phyloP scores from a whole-genome alignment of 2,113 vertebrate species.

The Nipponia nippon region DNA sequence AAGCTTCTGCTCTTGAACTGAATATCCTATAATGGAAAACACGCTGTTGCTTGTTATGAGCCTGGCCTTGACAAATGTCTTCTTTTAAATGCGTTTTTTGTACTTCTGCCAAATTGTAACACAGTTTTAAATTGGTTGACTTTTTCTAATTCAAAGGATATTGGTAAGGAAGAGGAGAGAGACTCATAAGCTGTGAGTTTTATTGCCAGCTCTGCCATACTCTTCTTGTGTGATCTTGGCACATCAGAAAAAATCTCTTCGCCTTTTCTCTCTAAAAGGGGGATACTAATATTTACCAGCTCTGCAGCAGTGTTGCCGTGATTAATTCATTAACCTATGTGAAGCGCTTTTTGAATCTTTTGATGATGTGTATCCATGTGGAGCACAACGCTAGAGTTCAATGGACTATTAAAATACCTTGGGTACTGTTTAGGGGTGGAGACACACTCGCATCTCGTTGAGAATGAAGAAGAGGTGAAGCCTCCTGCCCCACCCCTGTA shows the following conservation, averaged over 20 bases:
- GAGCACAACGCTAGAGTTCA: background rate
- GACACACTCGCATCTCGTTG: fast-evolving
- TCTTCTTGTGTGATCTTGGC: background rate
- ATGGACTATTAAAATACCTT: background rate
- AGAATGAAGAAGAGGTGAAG: background rate
- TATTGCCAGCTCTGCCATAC: constrained; percentile 20
- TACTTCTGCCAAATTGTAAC: background rate
- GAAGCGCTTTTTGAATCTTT: background rate
- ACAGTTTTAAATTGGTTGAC: background rate
- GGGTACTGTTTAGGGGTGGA: background rate
- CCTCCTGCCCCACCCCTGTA: background rate
- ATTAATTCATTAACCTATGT: constrained; percentile 43
- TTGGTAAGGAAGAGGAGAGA: constrained; percentile 58
- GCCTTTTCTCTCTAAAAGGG: background rate
- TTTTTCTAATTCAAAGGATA: constrained; percentile 50
- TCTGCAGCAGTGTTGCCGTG: constrained; percentile 3
- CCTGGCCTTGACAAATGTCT: background rate
- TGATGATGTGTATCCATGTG: background rate
- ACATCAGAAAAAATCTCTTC: background rate
- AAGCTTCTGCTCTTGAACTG: background rate
- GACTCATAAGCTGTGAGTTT: constrained; percentile 53
- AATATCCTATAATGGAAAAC: background rate
- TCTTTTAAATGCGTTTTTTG: background rate
- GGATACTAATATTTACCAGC: constrained; percentile 44
- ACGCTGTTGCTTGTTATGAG: background rate